These are phyloP conservation scores for Acleris holmiana DNA, from an alignment of 2,888 invertebrate species.

Conservation along the genomic window DNA sequence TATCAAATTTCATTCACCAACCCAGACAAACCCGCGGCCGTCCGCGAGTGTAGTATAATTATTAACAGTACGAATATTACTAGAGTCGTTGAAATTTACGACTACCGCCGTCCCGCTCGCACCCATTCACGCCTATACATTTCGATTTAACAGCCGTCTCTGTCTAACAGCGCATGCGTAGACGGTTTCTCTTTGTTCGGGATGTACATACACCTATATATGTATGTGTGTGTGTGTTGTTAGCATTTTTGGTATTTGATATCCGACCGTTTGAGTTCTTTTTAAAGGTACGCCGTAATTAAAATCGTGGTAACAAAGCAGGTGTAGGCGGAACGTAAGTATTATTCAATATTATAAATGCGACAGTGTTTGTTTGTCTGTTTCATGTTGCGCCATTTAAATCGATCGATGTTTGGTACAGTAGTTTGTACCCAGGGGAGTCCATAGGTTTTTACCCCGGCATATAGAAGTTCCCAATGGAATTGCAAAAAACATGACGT, in stretches of 20 bases:
- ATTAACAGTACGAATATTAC: constrained; percentile 35
- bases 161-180: constrained; percentile 39
- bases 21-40: neutral
- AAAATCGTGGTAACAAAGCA: neutral
- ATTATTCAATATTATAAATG: too few relatives aligned
- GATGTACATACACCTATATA: neutral
- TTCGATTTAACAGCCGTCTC: constrained; percentile 41
- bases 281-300: neutral
- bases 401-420: too few relatives aligned
- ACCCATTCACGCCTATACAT: constrained; percentile 32
- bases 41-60: constrained; percentile 28
- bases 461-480: too few relatives aligned
- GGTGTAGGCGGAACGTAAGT: too few relatives aligned
- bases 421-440: too few relatives aligned
- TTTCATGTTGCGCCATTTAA: too few relatives aligned
- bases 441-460: too few relatives aligned
- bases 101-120: constrained; percentile 32
- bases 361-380: too few relatives aligned
- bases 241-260: constrained; percentile 24
- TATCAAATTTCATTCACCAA: too few relatives aligned
- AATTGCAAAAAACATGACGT: too few relatives aligned
- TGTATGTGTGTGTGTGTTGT: constrained; percentile 5
- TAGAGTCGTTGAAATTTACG: constrained; percentile 42
- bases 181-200: constrained; percentile 40
- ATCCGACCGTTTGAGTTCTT: neutral